Conservation (phyloP, 2,888 invertebrate species). For the Drosophila acutilabella region DNA sequence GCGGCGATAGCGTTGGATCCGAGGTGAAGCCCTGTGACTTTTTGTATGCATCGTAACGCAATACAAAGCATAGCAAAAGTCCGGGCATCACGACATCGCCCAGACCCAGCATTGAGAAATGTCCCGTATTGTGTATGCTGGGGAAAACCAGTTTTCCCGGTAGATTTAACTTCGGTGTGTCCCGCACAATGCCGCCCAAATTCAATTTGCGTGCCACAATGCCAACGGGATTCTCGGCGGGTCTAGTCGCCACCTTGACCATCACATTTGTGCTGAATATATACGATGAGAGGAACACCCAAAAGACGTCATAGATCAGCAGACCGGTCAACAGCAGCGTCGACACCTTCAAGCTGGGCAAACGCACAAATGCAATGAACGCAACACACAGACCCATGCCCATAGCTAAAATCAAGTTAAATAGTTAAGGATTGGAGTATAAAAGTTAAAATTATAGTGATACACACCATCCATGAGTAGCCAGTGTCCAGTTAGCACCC, state of each 20-base stretch:
- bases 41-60: constrained; percentile 99
- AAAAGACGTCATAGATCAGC: constrained; percentile 98
- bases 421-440: not conserved
- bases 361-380: constrained; percentile 97
- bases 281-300: constrained; percentile 99
- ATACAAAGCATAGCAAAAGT: constrained; percentile 96
- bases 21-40: constrained; percentile 88
- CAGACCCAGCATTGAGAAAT: constrained; percentile 97
- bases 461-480: constrained; percentile 95
- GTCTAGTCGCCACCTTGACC: constrained; percentile 96
- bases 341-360: constrained; percentile 98
- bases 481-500: constrained; percentile 99
- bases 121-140: constrained; percentile 97
- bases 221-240: constrained; percentile 96
- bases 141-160: constrained; percentile 99
- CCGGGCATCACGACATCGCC: constrained; percentile 98
- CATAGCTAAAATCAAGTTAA: constrained; percentile 89
- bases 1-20: constrained; percentile 87
- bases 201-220: constrained; percentile 96
- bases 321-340: constrained; percentile 96
- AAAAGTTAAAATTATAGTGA: too few relatives aligned
- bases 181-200: constrained; percentile 94
- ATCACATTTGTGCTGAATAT: constrained; percentile 99
- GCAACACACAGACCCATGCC: constrained; percentile 99
- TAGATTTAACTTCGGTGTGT: constrained; percentile 97